These are phyloP conservation scores for Spodoptera frugiperda DNA, from an alignment of 1,140 invertebrate genomes.

Conservation along the genomic window DNA sequence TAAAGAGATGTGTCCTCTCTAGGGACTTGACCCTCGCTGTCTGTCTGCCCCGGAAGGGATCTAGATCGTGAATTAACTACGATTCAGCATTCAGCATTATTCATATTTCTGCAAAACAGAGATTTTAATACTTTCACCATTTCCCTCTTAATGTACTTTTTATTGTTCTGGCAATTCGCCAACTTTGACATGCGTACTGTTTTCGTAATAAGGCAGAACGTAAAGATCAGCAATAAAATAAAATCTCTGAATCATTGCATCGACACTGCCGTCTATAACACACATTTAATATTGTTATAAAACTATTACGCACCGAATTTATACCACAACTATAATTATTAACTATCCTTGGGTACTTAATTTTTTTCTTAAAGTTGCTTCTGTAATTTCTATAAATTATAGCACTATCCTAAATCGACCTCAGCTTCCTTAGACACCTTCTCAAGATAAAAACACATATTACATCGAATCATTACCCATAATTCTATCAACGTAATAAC, in stretches of 20 bases:
- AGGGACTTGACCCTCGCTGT: background rate
- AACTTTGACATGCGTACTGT: background rate
- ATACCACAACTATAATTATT: too few relatives aligned
- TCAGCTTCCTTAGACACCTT: background rate
- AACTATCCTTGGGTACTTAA: background rate
- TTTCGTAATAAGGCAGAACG: background rate
- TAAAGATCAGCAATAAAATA: background rate
- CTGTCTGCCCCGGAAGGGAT: conserved; percentile 19
- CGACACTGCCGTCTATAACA: background rate
- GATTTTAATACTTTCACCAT: conserved; percentile 12
- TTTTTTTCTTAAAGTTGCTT: background rate
- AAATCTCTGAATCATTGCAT: too few relatives aligned
- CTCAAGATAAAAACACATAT: conserved; percentile 10
- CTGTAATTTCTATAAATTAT: background rate
- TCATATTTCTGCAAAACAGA: conserved; percentile 9
- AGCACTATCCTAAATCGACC: background rate
- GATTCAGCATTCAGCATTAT: conserved; percentile 13
- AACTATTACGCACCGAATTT: too few relatives aligned
- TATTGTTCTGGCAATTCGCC: conserved; percentile 20
- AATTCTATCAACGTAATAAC: conserved; percentile 37
- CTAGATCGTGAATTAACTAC: conserved; percentile 26
- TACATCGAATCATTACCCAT: conserved; percentile 5
- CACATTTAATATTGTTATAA: too few relatives aligned
- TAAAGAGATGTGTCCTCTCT: background rate
- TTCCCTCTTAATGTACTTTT: background rate